Evolutionary conservation across 2,113 vertebrate species (phyloP).

Genomic region (Thunnus maccoyii): DNA sequence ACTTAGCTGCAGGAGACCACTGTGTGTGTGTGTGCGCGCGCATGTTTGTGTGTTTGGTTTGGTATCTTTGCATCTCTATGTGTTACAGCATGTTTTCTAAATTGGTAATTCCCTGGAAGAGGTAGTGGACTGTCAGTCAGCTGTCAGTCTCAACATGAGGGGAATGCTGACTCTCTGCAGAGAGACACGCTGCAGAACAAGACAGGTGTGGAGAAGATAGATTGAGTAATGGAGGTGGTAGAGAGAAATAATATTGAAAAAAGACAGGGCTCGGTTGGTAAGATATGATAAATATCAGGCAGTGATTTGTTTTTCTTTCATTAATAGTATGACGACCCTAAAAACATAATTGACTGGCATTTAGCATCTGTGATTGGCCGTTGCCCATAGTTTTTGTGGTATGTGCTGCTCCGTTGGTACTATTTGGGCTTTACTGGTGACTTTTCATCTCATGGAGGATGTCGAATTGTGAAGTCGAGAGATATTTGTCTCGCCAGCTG

Average conservation of each 20-base stretch:
- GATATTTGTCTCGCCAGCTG: not conserved
- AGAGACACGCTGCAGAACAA: conserved; percentile 13
- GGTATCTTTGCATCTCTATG: conserved; percentile 7
- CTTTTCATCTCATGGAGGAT: not conserved
- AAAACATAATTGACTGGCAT: no score
- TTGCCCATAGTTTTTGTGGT: not conserved
- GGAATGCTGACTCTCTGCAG: conserved; percentile 30
- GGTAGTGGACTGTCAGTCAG: conserved; percentile 47
- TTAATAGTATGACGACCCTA: no score
- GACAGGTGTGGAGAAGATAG: conserved; percentile 2
- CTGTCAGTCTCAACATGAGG: conserved; percentile 35
- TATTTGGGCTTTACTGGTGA: not conserved
- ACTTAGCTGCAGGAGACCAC: no score
- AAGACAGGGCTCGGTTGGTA: not conserved
- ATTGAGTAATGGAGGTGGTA: not conserved
- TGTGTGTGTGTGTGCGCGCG: no score
- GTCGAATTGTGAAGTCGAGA: not conserved
- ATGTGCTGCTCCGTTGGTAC: not conserved
- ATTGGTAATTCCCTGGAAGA: conserved; percentile 35
- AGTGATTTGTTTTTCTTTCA: no score
- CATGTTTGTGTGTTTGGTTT: not conserved
- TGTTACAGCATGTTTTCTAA: conserved; percentile 25
- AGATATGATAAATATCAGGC: not conserved
- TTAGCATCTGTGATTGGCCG: no score
- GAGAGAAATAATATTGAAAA: not conserved